Conservation (phyloP, 1,140 invertebrate genomes). For the Danaus melanippus region DNA sequence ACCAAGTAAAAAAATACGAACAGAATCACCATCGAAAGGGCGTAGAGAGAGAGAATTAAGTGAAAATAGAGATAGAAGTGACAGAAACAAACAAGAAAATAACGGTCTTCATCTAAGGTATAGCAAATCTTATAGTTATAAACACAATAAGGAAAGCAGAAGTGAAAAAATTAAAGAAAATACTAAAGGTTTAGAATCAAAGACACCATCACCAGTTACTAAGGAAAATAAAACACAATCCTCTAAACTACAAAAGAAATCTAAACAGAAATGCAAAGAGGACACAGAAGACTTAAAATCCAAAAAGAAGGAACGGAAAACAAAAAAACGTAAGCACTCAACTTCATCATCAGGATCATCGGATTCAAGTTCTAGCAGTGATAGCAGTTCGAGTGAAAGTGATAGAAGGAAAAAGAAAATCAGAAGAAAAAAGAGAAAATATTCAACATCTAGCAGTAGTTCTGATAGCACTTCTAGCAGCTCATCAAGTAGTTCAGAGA, state of each 20-base stretch:
- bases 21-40: conserved; percentile 5
- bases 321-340: conserved; percentile 42
- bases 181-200: conserved; percentile 15
- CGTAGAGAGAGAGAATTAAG: conserved; percentile 8
- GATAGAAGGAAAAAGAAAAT: conserved; percentile 38
- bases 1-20: conserved; percentile 12
- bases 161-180: conserved; percentile 12
- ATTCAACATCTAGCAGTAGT: conserved; percentile 48
- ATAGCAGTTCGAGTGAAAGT: conserved; percentile 49
- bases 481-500: conserved; percentile 41
- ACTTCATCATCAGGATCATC: conserved; percentile 52
- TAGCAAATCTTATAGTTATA: not conserved
- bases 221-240: conserved; percentile 18
- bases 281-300: conserved; percentile 18
- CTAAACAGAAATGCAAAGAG: conserved; percentile 21
- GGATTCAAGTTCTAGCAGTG: conserved; percentile 47
- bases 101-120: conserved; percentile 2
- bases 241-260: conserved; percentile 5
- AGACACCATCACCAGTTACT: conserved; percentile 31
- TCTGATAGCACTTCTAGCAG: conserved; percentile 40
- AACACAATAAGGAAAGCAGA: conserved; percentile 6
- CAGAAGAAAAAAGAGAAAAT: conserved; percentile 38
- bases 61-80: conserved; percentile 2
- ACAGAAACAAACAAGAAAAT: conserved; percentile 1
- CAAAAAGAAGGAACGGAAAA: conserved; percentile 26